Percentiles rank a stretch among this genome's conserved stretches.
Conservation (phyloP, 2,113 vertebrate species). For the Tyrannus savana region DNA sequence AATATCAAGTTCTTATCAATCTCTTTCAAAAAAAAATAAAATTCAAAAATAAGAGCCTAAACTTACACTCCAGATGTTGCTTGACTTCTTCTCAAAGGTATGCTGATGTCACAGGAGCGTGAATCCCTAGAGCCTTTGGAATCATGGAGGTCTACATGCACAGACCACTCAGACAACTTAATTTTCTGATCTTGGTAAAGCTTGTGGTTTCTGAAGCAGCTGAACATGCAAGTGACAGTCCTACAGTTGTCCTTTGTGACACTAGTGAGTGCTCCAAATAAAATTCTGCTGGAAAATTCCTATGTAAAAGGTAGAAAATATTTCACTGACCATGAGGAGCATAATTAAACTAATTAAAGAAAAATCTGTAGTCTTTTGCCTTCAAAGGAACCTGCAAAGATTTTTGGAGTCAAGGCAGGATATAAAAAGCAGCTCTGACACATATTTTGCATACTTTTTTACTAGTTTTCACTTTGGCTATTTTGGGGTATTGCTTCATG, state of each 20-base stretch:
- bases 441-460: neutral
- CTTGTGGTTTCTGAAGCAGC: neutral
- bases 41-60: neutral
- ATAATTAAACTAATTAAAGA: neutral
- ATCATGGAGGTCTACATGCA: neutral
- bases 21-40: neutral
- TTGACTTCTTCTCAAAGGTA: neutral
- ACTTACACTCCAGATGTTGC: neutral
- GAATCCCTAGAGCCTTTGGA: neutral
- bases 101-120: neutral
- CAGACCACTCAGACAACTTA: neutral
- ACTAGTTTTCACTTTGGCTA: neutral
- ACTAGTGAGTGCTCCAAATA: neutral
- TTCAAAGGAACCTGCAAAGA: neutral
- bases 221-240: neutral
- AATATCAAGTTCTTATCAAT: neutral
- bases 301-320: neutral
- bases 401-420: neutral
- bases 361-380: neutral
- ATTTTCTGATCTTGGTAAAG: neutral
- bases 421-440: neutral
- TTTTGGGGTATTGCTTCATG: neutral
- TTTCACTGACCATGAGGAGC: neutral
- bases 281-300: neutral
- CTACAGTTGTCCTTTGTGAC: neutral